Base-by-base conservation (phyloP, 2,888 invertebrate genomes). In the Tholera decimalis region DNA sequence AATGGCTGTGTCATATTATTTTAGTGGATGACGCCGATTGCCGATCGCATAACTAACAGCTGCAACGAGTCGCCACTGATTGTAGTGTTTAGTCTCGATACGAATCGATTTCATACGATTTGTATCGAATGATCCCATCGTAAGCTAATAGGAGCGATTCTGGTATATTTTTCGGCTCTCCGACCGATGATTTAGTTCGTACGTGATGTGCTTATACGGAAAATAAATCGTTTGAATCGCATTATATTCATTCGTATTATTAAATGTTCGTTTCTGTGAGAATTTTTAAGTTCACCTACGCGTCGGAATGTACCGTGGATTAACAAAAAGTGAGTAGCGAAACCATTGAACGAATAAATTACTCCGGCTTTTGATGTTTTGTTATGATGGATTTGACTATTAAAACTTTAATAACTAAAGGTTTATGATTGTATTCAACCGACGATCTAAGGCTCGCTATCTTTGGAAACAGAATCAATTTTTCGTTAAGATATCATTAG, bases 1-100 rank as follows among this genome's bases (percentile, higher is more conserved):
- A 95, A 95, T 83, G 94, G 94, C 95, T 95, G 91, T 94, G 95
- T 95, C 95, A 95, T 95, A 95, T 94, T 94, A 94, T 94, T 94
- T 95, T 93, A 95, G 95, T 93, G 95, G 94, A 92, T 93, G 93
- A 93, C 92, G 92, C 89, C 90, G 92, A 86, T 90, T 91, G 88
- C 85, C 90, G 92, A 86, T 90, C 91, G 88, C 85, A 88, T 89
- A 89, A 89, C 92, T 92, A 93, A 92, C 94, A 95, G 93, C 94
- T 95, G 95, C 94, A 90, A 88, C 74, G 74, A 81, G 87, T 85
- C 85, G 86, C 84, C 76, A 83, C 85, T 93, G 92, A 95, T 95
- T 93, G 95, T 92, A 94, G 95, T 95, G 87, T 95, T 95, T 95
- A 95, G 88, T 87, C 88, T 87, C 91, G 87, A 88, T 89, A 85